Evolutionary conservation across 2,113 vertebrate species (phyloP), one percentile per base, ranked within the genome.

Genomic region (Mus spicilegus): DNA sequence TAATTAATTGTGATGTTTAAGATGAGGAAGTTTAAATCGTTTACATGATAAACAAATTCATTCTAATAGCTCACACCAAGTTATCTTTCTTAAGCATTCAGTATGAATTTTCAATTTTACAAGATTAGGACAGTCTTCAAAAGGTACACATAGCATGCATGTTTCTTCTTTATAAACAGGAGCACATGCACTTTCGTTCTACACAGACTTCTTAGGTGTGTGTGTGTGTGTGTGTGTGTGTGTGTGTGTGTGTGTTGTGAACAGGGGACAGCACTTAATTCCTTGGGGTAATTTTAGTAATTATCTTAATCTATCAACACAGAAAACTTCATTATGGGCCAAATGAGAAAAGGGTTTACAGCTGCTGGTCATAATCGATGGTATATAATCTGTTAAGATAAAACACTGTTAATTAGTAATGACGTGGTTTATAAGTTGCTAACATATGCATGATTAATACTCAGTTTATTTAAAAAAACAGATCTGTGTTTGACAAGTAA

Each of bases 301-400:
- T 92, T 86, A 17, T 78, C 9, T 5, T 33, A 54, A 63, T 19
- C 80, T 76, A 80, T 5, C 36, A 42, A 51, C 80, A 63, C 89
- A 81, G 93, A 51, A 84, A 22, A 89, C 87, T 51, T 77, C 92
- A 87, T 96, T 78, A 26, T 76, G 76, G 89, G 75, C 8, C 86
- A 96, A 90, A 97, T 17, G 81, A 98, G 93, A 97, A 65, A 63
- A 87, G 36, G 91, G 70, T 72, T 97, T 91, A 96, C 96, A 87
- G 73, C 91, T 97, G 80, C 58, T 58, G 97, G 61, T 97, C 94
- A 97, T 75, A 95, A 92, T 42, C 96, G 98, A 97, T 98, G 94
- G 97, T 92, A 95, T 70, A 87, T 92, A 97, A 97, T 98, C 97
- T 96, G 91, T 95, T 78, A 93, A 97, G 78, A 96, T 95, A 75